phyloP scores from a whole-genome alignment of 2,113 vertebrate genomes.

The mouse (Mus musculus) region GRCm39 chr15:101208501-101209000 shows the following conservation, averaged over 20 bases:
- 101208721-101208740: not conserved
- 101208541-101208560: not conserved
- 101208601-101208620: not conserved
- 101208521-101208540: not conserved
- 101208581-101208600: not conserved
- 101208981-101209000: constrained; percentile 51
- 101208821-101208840: not conserved
- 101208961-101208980: not conserved
- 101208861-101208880: not conserved
- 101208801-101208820: too few species aligned
- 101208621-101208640: not conserved
- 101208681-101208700: not conserved
- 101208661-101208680: not conserved
- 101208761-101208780: not conserved
- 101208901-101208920: constrained; percentile 34
- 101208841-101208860: not conserved
- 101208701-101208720: not conserved
- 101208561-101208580: not conserved
- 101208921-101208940: constrained; percentile 24
- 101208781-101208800: not conserved
- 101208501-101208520: too few species aligned
- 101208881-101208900: not conserved
- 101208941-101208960: constrained; percentile 21
- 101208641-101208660: not conserved
- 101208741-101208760: not conserved